Base-by-base conservation (phyloP, 2,888 invertebrate genomes). In the Xylocampa areola region DNA sequence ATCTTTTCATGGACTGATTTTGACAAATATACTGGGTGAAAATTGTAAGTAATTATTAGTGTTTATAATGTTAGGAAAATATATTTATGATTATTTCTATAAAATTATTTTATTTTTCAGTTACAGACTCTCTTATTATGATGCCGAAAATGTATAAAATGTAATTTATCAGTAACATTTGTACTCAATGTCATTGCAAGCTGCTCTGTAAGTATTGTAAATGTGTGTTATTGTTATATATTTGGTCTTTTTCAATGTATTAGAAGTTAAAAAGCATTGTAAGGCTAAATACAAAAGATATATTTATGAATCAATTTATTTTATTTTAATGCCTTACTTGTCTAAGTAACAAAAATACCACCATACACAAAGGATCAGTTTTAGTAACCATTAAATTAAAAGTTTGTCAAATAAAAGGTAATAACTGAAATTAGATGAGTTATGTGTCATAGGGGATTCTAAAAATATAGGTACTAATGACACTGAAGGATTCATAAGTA, bases 51-150 rank as follows among this genome's bases (percentile, higher is more conserved):
- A 59, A 48, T 36, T 4, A 21, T 4, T 13, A 5, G 8, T 8
- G 25, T 25, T 4, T 8, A 8, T 25, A 25, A 21, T 21, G 21
- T 21, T 21, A 21, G 3, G 5, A 2, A 25, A 8, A 8, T 25
- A 1, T 25, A 21, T 7, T 29, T 13, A 14, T 14, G 7, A 1
- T 13, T 30, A 7, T 7, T 29, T 40, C 17, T 16, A 11, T 43
- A 14, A 65, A 10, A 25, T 39, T 52, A 29, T 62, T 69, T 77
- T 76, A 73, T 58, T 63, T 91, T 94, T 80, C 86, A 95, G 95
- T 94, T 91, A 94, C 94, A 33, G 91, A 95, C 84, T 95, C 94
- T 35, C 87, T 95, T 17, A 89, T 95, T 74, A 92, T 94, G 84
- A 86, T 94, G 84, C 95, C 95, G 57, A 94, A 94, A 81, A 88